Evolutionary conservation across 2,797 vertebrate species (phyloP).

Genomic region (Sparus aurata): DNA sequence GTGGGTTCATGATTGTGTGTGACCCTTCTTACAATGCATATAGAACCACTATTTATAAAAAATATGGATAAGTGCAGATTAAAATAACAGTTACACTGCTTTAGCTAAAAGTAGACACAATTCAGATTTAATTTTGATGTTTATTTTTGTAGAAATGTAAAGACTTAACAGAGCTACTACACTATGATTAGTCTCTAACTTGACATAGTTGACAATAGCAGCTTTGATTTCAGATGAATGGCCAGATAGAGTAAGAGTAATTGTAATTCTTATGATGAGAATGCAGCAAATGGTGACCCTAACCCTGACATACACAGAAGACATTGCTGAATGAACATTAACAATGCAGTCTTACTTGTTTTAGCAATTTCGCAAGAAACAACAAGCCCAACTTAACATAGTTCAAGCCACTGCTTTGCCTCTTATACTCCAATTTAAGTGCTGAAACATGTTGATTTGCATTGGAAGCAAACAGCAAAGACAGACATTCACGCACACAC

Average conservation of each 20-base stretch:
- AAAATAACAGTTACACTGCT: too few relatives aligned
- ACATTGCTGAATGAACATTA: not conserved
- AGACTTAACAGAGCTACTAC: too few relatives aligned
- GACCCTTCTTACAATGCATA: too few relatives aligned
- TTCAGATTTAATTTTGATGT: too few relatives aligned
- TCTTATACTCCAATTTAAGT: constrained; percentile 13
- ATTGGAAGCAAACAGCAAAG: not conserved
- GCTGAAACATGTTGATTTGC: constrained; percentile 5
- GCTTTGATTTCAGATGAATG: not conserved
- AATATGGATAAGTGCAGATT: too few relatives aligned
- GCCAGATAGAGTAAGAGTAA: not conserved
- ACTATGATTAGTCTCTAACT: too few relatives aligned
- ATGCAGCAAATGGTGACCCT: not conserved
- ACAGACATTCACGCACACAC: constrained; percentile 4
- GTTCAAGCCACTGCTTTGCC: not conserved
- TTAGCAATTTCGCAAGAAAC: not conserved
- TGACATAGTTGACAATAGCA: not conserved
- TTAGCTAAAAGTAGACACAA: too few relatives aligned
- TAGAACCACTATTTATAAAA: too few relatives aligned
- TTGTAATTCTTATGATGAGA: not conserved
- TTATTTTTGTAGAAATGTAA: too few relatives aligned
- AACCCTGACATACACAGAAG: not conserved
- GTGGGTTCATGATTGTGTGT: too few relatives aligned
- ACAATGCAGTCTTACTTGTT: not conserved
- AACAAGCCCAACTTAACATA: not conserved